Conservation (phyloP, 2,888 invertebrate genomes). For the Autographa gamma region DNA sequence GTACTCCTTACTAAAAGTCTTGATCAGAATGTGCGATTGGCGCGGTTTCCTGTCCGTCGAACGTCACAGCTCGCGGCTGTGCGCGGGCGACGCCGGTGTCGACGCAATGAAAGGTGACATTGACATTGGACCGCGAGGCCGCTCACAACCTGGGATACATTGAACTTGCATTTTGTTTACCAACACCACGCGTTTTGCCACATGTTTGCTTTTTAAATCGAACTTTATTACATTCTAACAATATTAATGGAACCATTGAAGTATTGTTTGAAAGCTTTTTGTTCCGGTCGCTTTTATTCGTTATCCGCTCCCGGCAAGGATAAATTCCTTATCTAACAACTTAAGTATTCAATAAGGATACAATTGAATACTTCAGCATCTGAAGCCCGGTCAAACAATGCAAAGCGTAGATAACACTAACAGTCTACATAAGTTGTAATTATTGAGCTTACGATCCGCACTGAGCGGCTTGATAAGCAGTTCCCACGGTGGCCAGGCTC, state of each 20-base stretch:
- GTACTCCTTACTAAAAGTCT: not conserved
- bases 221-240: conserved; percentile 7
- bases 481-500: conserved; percentile 73
- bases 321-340: conserved; percentile 9
- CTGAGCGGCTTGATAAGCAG: conserved; percentile 65
- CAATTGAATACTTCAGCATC: conserved; percentile 32
- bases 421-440: conserved; percentile 51
- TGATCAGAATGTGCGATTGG: conserved; percentile 21
- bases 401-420: conserved; percentile 47
- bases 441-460: conserved; percentile 61
- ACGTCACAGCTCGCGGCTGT: not conserved
- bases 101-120: conserved; percentile 81
- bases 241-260: not conserved
- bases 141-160: conserved; percentile 65
- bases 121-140: conserved; percentile 78
- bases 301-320: not conserved
- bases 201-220: conserved; percentile 35
- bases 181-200: conserved; percentile 50
- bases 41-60: conserved; percentile 37
- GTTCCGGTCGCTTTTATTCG: not conserved
- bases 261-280: not conserved
- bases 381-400: conserved; percentile 27
- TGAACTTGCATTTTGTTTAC: conserved; percentile 79
- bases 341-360: conserved; percentile 18
- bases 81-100: conserved; percentile 42